These are phyloP conservation scores for Euwallacea similis DNA, from an alignment of 1,140 invertebrate species.

Conservation along the genomic window DNA sequence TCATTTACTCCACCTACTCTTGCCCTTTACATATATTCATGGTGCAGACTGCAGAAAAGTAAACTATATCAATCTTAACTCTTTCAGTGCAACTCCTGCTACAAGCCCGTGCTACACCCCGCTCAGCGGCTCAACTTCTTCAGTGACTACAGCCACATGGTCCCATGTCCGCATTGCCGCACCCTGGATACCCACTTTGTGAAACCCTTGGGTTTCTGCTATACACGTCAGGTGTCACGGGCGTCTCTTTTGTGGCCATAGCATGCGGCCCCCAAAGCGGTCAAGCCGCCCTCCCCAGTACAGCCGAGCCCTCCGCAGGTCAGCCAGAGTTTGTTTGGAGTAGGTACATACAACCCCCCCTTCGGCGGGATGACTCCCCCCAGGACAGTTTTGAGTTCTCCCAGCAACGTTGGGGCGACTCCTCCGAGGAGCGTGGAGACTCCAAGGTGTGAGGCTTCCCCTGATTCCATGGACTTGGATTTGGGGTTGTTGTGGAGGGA, in stretches of 20 bases:
- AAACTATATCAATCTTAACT: background rate
- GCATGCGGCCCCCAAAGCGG: slow-evolving; percentile 59
- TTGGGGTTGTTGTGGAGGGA: slow-evolving; percentile 53
- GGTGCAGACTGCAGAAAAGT: too few relatives aligned
- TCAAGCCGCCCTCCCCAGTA: slow-evolving; percentile 59
- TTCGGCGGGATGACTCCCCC: slow-evolving; percentile 19
- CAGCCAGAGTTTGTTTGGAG: slow-evolving; percentile 22
- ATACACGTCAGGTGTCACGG: slow-evolving; percentile 69
- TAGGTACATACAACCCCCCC: slow-evolving; percentile 20
- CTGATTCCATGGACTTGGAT: slow-evolving; percentile 48
- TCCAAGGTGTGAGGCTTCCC: slow-evolving; percentile 40
- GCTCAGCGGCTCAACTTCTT: slow-evolving; percentile 89
- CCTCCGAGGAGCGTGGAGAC: slow-evolving; percentile 25
- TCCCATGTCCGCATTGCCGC: slow-evolving; percentile 89
- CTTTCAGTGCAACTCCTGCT: slow-evolving; percentile 84
- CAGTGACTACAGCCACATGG: slow-evolving; percentile 92
- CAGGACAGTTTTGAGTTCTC: background rate
- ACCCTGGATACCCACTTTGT: slow-evolving; percentile 92
- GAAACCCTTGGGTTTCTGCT: slow-evolving; percentile 81
- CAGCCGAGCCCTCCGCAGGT: slow-evolving; percentile 21
- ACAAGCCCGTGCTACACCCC: slow-evolving; percentile 80
- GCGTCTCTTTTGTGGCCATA: slow-evolving; percentile 79
- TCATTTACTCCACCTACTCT: too few relatives aligned
- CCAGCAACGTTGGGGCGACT: background rate
- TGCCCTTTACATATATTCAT: too few relatives aligned